Evolutionary conservation across 2,888 invertebrate genomes (phyloP), one percentile per base, ranked within the genome.

Genomic region (Synanthedon myopaeformis): DNA sequence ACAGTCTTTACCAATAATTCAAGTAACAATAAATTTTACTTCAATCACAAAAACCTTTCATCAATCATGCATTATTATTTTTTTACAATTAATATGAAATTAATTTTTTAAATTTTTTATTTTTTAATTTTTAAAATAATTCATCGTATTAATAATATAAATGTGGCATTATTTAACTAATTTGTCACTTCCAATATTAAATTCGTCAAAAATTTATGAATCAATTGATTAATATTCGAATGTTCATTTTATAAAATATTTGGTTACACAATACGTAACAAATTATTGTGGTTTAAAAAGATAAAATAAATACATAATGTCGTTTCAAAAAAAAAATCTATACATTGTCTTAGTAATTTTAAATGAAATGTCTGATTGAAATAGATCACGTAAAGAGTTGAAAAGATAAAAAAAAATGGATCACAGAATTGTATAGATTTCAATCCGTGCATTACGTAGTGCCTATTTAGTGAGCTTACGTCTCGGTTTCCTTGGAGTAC

Each of bases 401-500:
- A n/a, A 45, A 45, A 6, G 45, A 45, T 14, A 11, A 45, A 45
- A 45, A 42, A 45, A n/a, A 50, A 19, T 19, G 17, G 14, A 50
- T 50, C 12, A 50, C 13, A 50, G 12, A 50, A 17, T 50, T 50
- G 50, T 50, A 50, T 50, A 50, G 5, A 50, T 14, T 50, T 19
- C 50, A 50, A n/a, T 19, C 4, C 50, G 23, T 23, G 19, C 17
- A 50, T 50, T 23, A n/a, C 6, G 19, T 45, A 13, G n/a, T 45
- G 45, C n/a, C 14, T 45, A 4, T 4, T 56, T 42, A 35, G 53
- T 57, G 35, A 35, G 35, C 68, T 91, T 93, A 95, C 83, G 94
- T 93, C 82, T 94, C 94, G 55, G 94, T 94, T 83, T 95, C 95
- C 80, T 94, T 94, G 67, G 92, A 91, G 77, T 89, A 93, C 72